Percentiles rank a stretch among this genome's conserved stretches.
Conservation (phyloP, 1,140 invertebrate species). For the Papilio machaon region DNA sequence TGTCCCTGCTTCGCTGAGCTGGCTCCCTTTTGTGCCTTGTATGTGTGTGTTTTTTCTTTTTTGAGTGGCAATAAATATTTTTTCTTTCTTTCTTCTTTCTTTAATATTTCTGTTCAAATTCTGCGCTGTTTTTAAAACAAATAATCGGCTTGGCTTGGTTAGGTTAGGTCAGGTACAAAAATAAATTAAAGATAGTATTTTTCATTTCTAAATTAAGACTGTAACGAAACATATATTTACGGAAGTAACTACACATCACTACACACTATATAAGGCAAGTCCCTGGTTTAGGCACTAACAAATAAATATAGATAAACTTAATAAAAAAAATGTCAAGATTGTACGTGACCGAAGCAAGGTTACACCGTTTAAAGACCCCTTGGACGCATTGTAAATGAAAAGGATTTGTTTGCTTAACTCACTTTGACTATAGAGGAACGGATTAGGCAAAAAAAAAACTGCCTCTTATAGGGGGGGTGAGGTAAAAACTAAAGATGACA, state of each 20-base stretch:
- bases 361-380: slow-evolving; percentile 1
- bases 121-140: no score
- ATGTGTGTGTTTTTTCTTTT: no score
- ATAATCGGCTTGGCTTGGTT: no score
- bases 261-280: background rate
- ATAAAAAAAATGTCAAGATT: background rate
- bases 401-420: slow-evolving; percentile 12
- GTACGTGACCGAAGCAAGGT: slow-evolving; percentile 16
- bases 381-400: background rate
- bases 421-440: background rate
- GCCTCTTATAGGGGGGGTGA: background rate
- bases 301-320: background rate
- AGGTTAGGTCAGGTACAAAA: no score
- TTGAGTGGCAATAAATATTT: no score
- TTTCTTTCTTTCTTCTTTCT: no score
- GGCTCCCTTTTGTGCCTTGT: no score
- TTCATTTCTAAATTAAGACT: background rate
- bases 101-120: no score
- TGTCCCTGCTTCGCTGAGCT: no score
- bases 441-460: background rate
- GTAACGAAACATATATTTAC: background rate
- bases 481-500: background rate
- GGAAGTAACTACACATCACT: background rate
- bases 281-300: background rate
- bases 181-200: background rate